Evolutionary conservation across 1,140 invertebrate species (phyloP).

Genomic region (Pissodes strobi): DNA sequence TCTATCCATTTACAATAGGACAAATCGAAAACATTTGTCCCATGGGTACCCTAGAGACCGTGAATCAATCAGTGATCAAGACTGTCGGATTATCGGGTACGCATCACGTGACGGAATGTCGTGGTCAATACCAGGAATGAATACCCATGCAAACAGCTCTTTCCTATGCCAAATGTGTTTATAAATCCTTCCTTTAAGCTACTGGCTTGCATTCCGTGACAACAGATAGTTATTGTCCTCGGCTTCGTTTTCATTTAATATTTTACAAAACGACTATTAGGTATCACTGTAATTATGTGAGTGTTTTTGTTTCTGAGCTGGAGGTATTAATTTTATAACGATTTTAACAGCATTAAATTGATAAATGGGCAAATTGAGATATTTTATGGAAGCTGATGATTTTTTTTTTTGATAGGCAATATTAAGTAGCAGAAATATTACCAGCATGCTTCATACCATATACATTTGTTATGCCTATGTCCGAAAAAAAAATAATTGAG

Average conservation of each 20-base stretch:
- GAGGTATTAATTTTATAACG: no score
- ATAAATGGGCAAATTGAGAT: no score
- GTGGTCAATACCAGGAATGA: slow-evolving; percentile 40
- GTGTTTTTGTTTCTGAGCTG: neutral
- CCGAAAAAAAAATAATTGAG: no score
- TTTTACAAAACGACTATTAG: slow-evolving; percentile 11
- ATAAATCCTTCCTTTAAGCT: slow-evolving; percentile 33
- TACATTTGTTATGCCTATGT: no score
- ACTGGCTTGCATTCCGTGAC: slow-evolving; percentile 28
- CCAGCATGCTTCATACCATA: no score
- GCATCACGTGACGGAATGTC: slow-evolving; percentile 40
- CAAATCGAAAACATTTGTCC: slow-evolving; percentile 21
- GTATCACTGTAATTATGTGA: slow-evolving; percentile 20
- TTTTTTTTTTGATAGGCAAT: no score
- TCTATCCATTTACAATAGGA: slow-evolving; percentile 13
- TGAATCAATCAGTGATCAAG: slow-evolving; percentile 38
- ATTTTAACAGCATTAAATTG: no score
- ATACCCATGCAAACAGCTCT: slow-evolving; percentile 33
- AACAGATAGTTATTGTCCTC: slow-evolving; percentile 16
- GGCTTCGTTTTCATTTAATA: slow-evolving; percentile 17
- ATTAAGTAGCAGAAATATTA: no score
- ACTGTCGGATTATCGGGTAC: slow-evolving; percentile 38
- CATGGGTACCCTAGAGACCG: slow-evolving; percentile 2
- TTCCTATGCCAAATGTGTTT: slow-evolving; percentile 35
- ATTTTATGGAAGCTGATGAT: no score